Evolutionary conservation across 2,888 invertebrate genomes (phyloP), one percentile per base, ranked within the genome.

Genomic region (Doris montereyensis): DNA sequence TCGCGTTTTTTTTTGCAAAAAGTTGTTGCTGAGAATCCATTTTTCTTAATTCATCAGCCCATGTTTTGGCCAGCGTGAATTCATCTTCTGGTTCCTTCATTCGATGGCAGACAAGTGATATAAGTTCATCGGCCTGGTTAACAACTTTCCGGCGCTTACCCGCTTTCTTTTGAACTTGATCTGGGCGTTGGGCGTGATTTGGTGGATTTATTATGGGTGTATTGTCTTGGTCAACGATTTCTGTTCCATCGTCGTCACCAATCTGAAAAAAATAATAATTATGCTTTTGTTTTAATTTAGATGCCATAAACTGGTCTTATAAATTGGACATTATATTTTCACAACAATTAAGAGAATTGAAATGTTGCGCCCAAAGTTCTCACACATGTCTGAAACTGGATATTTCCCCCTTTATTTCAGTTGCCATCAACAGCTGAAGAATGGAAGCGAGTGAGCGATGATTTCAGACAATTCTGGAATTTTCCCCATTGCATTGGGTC

Each of bases 391-490:
- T 65, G 67, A 65, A 21, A 65, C 24, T 65, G 4, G 24, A 3
- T 3, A 65, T 65, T 65, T 65, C 13, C 26, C 10, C 67, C 62
- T 65, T 65, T 65, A 65, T 65, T 65, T 65, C 67, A 65, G 67
- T 65, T 65, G 67, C 67, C 67, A 65, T 10, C 67, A 65, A 65
- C 67, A 26, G 67, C 67, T 65, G 67, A 65, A 65, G 67, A 65
- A 65, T 65, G 67, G 67, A 65, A 65, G 24, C 67, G 67, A 65
- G 67, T 65, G 67, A 65, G 67, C 24, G 26, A 65, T 65, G 67
- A 65, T 24, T 65, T 65, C 67, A 65, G 67, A 65, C 26, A 21
- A 65, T 21, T 65, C 67, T 65, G 67, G 24, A 65, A 62, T 26
- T 65, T 65, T 65, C 28, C 24, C 24, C 67, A 65, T 65, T 65